A percentile compares a stretch with the other conserved stretches of the same genome.
phyloP scores from a whole-genome alignment of 2,113 vertebrate species.

The Pollimyrus isidori region DNA sequence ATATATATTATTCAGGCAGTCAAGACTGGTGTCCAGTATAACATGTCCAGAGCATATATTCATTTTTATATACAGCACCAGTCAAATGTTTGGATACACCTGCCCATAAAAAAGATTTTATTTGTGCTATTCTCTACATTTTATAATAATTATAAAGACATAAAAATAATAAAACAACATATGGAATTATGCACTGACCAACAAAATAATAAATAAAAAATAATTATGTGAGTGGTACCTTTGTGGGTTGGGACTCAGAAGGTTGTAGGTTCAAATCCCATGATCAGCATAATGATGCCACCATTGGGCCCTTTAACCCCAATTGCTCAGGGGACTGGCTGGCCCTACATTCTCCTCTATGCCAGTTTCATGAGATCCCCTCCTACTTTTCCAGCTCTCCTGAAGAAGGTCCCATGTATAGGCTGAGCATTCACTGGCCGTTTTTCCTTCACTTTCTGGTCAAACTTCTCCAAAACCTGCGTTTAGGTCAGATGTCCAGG shows the following conservation, averaged over 20 bases:
- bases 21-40: not conserved
- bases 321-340: too few relatives aligned
- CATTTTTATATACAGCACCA: not conserved
- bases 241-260: not conserved
- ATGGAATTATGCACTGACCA: not conserved
- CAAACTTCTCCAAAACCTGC: too few relatives aligned
- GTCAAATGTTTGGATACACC: not conserved
- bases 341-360: too few relatives aligned
- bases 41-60: not conserved
- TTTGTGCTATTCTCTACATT: not conserved
- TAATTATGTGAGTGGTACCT: not conserved
- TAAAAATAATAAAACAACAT: not conserved
- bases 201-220: not conserved
- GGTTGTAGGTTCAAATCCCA: not conserved
- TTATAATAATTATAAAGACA: not conserved
- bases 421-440: not conserved
- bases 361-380: not conserved
- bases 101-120: not conserved
- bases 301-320: too few relatives aligned
- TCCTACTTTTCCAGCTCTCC: not conserved
- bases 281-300: not conserved
- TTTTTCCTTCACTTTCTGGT: too few relatives aligned
- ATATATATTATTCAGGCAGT: constrained; percentile 34
- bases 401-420: not conserved
- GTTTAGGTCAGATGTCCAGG: too few relatives aligned